Conservation (phyloP, 2,888 invertebrate genomes). For the Galerucella nymphaeae region DNA sequence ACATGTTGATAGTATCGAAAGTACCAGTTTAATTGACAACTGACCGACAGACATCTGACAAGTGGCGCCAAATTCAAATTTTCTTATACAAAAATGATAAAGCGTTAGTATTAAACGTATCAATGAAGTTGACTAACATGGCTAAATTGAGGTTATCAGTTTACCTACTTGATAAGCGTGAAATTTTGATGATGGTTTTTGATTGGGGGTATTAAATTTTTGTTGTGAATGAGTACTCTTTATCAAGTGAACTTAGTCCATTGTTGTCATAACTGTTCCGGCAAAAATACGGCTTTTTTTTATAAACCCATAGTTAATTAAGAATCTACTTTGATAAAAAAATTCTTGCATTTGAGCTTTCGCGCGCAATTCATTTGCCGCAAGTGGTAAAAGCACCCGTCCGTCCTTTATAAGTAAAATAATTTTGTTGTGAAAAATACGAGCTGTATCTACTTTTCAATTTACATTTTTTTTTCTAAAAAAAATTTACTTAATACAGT, state of each 20-base stretch:
- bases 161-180: too few relatives aligned
- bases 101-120: too few relatives aligned
- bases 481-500: too few relatives aligned
- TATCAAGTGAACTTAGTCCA: constrained; percentile 42
- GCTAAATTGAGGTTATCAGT: too few relatives aligned
- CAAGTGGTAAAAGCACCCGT: constrained; percentile 37
- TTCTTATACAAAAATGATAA: too few relatives aligned
- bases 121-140: too few relatives aligned
- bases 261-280: constrained; percentile 52
- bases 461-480: neutral
- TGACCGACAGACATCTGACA: too few relatives aligned
- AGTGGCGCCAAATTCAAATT: too few relatives aligned
- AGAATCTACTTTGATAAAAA: constrained; percentile 40
- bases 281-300: constrained; percentile 61
- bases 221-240: constrained; percentile 38
- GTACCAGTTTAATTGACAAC: too few relatives aligned
- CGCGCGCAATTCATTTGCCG: constrained; percentile 25
- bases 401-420: constrained; percentile 46
- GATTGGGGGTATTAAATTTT: neutral
- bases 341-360: constrained; percentile 9
- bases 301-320: constrained; percentile 25
- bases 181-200: too few relatives aligned
- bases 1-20: too few relatives aligned
- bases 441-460: neutral
- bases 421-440: constrained; percentile 21